Conservation (phyloP, 2,113 vertebrate genomes). For the Hippocampus barbouri region DNA sequence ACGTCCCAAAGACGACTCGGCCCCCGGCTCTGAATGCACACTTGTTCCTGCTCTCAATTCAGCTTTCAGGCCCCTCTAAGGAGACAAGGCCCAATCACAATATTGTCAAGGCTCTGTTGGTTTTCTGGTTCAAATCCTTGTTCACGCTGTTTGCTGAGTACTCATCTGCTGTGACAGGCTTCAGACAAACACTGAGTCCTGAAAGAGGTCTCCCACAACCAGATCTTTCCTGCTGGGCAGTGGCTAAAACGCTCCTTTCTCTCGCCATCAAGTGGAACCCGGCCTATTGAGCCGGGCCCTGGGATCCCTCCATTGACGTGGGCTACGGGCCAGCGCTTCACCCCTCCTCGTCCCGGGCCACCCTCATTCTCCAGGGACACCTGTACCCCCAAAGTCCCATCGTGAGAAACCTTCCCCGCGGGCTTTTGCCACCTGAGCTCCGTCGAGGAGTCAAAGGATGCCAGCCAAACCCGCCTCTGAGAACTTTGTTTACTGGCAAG, state of each 20-base stretch:
- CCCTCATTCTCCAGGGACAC: constrained; percentile 81
- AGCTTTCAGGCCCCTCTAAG: constrained; percentile 78
- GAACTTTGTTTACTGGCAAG: constrained; percentile 36
- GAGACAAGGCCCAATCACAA: constrained; percentile 83
- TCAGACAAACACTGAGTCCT: constrained; percentile 90
- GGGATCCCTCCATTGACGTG: constrained; percentile 88
- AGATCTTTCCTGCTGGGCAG: constrained; percentile 93
- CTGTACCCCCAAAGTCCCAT: constrained; percentile 77
- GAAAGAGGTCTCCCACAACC: constrained; percentile 93
- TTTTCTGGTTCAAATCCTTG: constrained; percentile 98
- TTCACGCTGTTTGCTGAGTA: constrained; percentile 98
- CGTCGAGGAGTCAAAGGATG: constrained; percentile 54
- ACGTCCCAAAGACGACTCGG: constrained; percentile 66
- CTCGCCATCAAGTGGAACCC: constrained; percentile 95
- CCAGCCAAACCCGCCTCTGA: constrained; percentile 37
- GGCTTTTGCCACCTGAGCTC: constrained; percentile 62
- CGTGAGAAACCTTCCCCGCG: constrained; percentile 65
- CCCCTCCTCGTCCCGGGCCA: constrained; percentile 82
- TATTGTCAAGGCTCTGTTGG: constrained; percentile 88
- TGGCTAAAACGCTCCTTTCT: constrained; percentile 89
- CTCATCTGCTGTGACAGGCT: constrained; percentile 97
- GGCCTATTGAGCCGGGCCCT: constrained; percentile 88
- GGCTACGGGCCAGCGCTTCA: constrained; percentile 87
- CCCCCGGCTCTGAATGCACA: constrained; percentile 74
- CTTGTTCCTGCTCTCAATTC: constrained; percentile 79